phyloP scores from a whole-genome alignment of 1,140 invertebrate genomes.

The Bemisia tabaci region DNA sequence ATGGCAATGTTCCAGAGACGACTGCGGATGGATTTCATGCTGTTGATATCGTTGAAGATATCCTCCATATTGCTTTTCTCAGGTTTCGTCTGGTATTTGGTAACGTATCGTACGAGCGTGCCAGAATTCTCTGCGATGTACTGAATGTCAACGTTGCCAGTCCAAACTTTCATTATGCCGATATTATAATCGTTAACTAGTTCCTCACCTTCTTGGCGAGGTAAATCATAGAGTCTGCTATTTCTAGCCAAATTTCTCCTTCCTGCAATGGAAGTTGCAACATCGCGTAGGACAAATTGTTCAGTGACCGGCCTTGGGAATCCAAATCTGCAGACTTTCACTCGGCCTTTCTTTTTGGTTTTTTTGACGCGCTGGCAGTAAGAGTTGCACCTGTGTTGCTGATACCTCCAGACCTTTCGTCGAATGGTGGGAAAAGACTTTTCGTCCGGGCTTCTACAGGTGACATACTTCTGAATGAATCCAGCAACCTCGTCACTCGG shows the following conservation, averaged over 20 bases:
- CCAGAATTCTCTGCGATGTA: constrained; percentile 19
- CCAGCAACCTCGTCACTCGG: constrained; percentile 21
- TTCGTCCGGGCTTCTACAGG: constrained; percentile 20
- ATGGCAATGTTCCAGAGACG: constrained; percentile 19
- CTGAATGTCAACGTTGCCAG: constrained; percentile 22
- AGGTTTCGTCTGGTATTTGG: constrained; percentile 22
- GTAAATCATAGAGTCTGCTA: constrained; percentile 25
- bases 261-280: constrained; percentile 20
- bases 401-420: constrained; percentile 17
- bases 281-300: constrained; percentile 18
- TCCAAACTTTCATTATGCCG: constrained; percentile 19
- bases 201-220: constrained; percentile 19
- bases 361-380: constrained; percentile 24
- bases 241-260: constrained; percentile 22
- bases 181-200: constrained; percentile 20
- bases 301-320: constrained; percentile 22
- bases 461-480: constrained; percentile 29
- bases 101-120: constrained; percentile 16
- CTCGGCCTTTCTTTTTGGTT: constrained; percentile 17
- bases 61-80: constrained; percentile 18
- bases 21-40: constrained; percentile 16
- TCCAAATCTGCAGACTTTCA: constrained; percentile 22
- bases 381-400: constrained; percentile 21
- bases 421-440: constrained; percentile 11
- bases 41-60: constrained; percentile 18